Evolutionary conservation across 1,140 invertebrate species (phyloP).

Genomic region (Belonocnema kinseyi): DNA sequence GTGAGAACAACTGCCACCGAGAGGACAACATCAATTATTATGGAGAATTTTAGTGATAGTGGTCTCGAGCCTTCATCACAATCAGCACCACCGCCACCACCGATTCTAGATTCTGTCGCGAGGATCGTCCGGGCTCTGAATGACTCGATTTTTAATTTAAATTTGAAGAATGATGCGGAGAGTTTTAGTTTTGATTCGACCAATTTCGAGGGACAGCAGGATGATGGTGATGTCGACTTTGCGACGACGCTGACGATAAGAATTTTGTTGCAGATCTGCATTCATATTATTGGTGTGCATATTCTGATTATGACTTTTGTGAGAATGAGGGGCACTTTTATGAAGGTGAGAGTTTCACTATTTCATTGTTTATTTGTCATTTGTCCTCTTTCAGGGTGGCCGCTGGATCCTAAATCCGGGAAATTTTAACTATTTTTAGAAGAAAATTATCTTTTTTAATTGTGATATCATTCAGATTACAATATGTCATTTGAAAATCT

Average conservation of each 20-base stretch:
- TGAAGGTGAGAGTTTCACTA: slow-evolving; percentile 83
- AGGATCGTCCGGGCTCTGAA: slow-evolving; percentile 24
- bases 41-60: neutral
- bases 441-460: too few species aligned
- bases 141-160: neutral
- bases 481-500: too few species aligned
- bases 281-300: slow-evolving; percentile 94
- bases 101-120: neutral
- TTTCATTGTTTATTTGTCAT: neutral
- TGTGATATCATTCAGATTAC: too few species aligned
- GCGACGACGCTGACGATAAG: slow-evolving; percentile 82
- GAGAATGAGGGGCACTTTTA: slow-evolving; percentile 94
- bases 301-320: slow-evolving; percentile 95
- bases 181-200: neutral
- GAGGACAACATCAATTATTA: neutral
- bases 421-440: too few species aligned
- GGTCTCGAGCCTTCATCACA: too few species aligned
- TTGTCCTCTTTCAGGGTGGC: too few species aligned
- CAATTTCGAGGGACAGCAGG: too few species aligned
- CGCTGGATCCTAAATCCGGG: rapidly evolving
- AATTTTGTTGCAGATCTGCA: slow-evolving; percentile 89
- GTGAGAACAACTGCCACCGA: slow-evolving; percentile 33
- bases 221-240: slow-evolving; percentile 59
- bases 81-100: slow-evolving; percentile 1
- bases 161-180: neutral